A percentile compares a stretch with the other conserved stretches of the same genome.
Evolutionary conservation across 2,113 vertebrate genomes (phyloP).

Genomic region (Diadophis punctatus): DNA sequence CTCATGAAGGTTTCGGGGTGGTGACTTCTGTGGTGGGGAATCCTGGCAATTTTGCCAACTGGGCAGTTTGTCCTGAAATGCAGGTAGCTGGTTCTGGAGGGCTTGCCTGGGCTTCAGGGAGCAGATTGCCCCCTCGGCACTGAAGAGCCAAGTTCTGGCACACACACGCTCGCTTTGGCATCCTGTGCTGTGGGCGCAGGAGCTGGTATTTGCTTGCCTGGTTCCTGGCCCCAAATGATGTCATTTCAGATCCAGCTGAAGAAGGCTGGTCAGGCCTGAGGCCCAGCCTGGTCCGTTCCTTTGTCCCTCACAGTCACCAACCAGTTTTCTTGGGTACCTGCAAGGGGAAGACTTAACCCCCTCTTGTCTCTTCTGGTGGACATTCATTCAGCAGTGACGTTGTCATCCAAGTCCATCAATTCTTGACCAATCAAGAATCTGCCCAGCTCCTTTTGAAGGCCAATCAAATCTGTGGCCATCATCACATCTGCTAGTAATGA

Average conservation of each 20-base stretch:
- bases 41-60: not conserved
- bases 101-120: not conserved
- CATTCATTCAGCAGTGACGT: not conserved
- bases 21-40: not conserved
- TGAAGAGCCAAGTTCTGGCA: not conserved
- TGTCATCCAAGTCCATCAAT: not conserved
- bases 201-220: not conserved
- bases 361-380: not conserved
- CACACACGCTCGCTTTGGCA: not conserved
- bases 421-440: not conserved
- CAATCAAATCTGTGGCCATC: not conserved
- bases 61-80: not conserved
- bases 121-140: too few relatives aligned
- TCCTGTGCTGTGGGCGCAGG: not conserved
- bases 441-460: not conserved
- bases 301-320: not conserved
- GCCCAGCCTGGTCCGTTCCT: not conserved
- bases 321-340: not conserved
- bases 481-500: not conserved
- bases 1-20: accelerated
- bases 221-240: not conserved
- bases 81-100: not conserved
- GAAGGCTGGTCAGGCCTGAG: not conserved
- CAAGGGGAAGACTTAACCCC: not conserved
- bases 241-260: not conserved